Evolutionary conservation across 2,797 vertebrate genomes (phyloP), one percentile per base, ranked within the genome.

Genomic region (Denticeps clupeoides): DNA sequence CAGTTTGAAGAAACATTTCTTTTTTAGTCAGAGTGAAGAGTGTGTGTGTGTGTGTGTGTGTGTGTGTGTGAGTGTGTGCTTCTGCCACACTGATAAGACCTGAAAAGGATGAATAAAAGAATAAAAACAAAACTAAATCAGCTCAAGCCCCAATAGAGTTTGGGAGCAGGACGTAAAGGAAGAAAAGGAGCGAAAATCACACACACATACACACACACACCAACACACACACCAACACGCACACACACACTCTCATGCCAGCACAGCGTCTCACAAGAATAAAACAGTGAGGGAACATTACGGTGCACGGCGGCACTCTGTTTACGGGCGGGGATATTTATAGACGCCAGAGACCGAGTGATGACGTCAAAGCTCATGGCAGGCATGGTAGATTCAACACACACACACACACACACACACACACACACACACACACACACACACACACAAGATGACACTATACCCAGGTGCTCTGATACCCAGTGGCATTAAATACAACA

Each of bases 261-360:
- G 28, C 27, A 28, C 27, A 11, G 27, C 32, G 29, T 32, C 29
- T 32, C n/a, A 32, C n/a, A 32, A 12, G 21, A 61, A 59, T 52
- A 42, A 49, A 51, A 57, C 27, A 43, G 32, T 69, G 63, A 65
- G 51, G 55, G 60, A 55, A 49, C 66, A 65, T 65, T 57, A 61
- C 45, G 54, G 56, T 63, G 48, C 47, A 59, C 53, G 57, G 37
- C 56, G 45, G 45, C 59, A 63, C 45, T 44, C 52, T 55, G 50
- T 57, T 61, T 63, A 61, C 46, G n/a, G 25, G 16, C 11, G 29
- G 43, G 12, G 48, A 18, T 68, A 65, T 68, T 68, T 63, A 60
- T 68, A 68, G 66, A 32, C 52, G 40, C 18, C 32, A 3, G 47
- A 51, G 53, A 51, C 11, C 49, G 49, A 47, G 50, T 47, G 52